Conservation (phyloP, 2,113 vertebrate genomes). For the Vombatus ursinus region DNA sequence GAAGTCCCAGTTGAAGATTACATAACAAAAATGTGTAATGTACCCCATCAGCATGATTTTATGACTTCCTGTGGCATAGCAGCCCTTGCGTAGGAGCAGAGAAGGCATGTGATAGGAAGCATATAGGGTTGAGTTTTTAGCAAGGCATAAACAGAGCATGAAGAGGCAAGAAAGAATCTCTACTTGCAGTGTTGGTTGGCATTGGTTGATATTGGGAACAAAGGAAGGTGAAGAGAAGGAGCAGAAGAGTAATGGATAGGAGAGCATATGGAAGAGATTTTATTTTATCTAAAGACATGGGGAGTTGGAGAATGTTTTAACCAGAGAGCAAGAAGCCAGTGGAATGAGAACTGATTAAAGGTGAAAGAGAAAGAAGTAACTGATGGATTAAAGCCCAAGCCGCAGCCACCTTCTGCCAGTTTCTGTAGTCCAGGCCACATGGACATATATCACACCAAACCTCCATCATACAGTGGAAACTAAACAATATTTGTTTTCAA, state of each 20-base stretch:
- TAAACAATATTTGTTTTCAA: constrained; percentile 49
- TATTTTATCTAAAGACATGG: background rate
- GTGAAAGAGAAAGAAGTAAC: background rate
- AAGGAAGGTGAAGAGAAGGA: background rate
- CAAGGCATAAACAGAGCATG: no score
- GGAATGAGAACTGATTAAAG: background rate
- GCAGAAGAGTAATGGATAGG: background rate
- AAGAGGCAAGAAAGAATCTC: no score
- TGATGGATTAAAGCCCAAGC: background rate
- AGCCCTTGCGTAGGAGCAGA: background rate
- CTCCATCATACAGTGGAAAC: constrained; percentile 51
- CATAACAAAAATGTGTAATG: background rate
- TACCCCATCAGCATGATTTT: background rate
- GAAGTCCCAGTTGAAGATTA: background rate
- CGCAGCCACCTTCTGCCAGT: background rate
- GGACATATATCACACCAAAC: background rate
- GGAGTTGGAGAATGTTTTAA: background rate
- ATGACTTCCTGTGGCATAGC: background rate
- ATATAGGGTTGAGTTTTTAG: no score
- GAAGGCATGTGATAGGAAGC: no score
- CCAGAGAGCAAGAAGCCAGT: no score
- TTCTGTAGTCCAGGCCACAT: background rate
- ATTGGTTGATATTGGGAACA: background rate
- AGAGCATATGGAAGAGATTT: background rate
- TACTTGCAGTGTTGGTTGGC: no score